Base-by-base conservation (phyloP, 2,113 vertebrate species). In the Triplophysa dalaica region DNA sequence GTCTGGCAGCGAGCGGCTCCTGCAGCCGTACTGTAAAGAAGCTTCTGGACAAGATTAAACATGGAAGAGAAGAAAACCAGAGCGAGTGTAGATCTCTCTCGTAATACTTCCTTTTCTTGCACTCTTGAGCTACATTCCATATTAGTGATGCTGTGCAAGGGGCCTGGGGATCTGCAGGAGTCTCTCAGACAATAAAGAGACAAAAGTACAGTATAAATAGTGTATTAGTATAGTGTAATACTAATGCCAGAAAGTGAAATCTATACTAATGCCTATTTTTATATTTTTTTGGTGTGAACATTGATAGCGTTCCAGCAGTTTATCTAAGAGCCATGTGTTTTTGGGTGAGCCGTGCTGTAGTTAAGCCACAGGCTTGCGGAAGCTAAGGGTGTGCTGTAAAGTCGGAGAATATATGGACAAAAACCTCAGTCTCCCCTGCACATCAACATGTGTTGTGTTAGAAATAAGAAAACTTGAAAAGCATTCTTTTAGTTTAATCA, bases 211-310 rank as follows among this genome's bases (percentile, higher is more conserved):
- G 58, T 82, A 60, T n/a, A 70, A 64, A 66, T 6, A 58, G 8
- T n/a, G n/a, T n/a, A n/a, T n/a, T n/a, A n/a, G n/a, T n/a, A n/a
- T n/a, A 19, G 17, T 62, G 79, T 85, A 62, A 89, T 85, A 85
- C 82, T 84, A 78, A 81, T 81, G 86, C 81, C 82, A 87, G 84
- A 86, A 84, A 79, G 33, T 85, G 82, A 89, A 83, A 29, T 88
- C 74, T 83, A 68, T 63, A 24, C 0, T 45, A 85, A 82, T 73
- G 86, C 85, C 67, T 65, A 48, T 78, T 61, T 85, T 83, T 63
- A 86, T 86, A 83, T 75, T 64, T 81, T 29, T 85, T 76, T 79
- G 74, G 80, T 85, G 17, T 79, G 86, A 70, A 43, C 11, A 12
- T 77, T 62, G 56, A 79, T 41, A 66, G n/a, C 29, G 8, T 64